Percentiles rank a stretch among this genome's conserved stretches.
phyloP scores from a whole-genome alignment of 2,888 invertebrate species.

The Caenorhabditis auriculariae region DNA sequence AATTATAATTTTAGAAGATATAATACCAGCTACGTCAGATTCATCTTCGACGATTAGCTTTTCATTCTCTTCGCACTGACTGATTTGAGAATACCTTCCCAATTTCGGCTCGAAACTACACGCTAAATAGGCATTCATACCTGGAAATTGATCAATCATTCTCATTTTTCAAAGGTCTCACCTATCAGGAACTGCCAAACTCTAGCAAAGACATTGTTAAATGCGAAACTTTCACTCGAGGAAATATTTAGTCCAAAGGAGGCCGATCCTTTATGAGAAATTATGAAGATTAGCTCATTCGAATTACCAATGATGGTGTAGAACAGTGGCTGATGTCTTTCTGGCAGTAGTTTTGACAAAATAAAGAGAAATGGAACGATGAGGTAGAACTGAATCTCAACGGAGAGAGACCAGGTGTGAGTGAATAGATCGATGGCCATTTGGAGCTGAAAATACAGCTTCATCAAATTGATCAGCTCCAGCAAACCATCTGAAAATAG shows the following conservation, averaged over 20 bases:
- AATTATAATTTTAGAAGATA: too few species aligned
- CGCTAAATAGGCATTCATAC: too few species aligned
- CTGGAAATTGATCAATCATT: too few species aligned
- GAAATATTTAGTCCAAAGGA: conserved; percentile 1
- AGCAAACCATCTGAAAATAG: conserved; percentile 10
- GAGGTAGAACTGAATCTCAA: conserved; percentile 20
- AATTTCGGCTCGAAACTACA: too few species aligned
- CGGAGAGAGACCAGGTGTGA: conserved; percentile 22
- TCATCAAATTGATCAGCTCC: not conserved
- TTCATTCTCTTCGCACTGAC: too few species aligned
- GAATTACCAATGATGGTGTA: conserved; percentile 1
- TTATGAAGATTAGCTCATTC: not conserved
- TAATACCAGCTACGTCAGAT: too few species aligned
- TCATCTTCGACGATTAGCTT: too few species aligned
- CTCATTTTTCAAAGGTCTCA: too few species aligned
- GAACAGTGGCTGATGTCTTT: not conserved
- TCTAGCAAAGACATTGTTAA: conserved; percentile 16
- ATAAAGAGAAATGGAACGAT: conserved; percentile 13
- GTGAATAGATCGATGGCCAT: conserved; percentile 15
- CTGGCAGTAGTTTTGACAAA: not conserved
- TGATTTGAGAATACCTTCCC: too few species aligned
- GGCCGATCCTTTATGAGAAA: conserved; percentile 1
- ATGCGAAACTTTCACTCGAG: not conserved
- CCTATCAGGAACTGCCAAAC: conserved; percentile 24
- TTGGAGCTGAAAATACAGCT: conserved; percentile 4